Conservation (phyloP, 2,113 vertebrate genomes). For the Neopipo cinnamomea region DNA sequence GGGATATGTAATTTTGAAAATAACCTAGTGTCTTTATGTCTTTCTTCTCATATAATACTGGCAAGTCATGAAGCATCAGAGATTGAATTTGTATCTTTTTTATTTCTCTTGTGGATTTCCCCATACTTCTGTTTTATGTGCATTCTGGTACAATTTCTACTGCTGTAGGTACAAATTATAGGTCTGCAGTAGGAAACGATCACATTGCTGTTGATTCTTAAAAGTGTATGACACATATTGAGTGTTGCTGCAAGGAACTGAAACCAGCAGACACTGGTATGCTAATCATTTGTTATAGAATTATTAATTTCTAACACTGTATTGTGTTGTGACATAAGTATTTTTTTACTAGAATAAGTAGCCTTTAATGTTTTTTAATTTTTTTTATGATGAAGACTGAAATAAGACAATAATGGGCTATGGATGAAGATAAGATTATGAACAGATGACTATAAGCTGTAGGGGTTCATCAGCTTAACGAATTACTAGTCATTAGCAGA, state of each 20-base stretch:
- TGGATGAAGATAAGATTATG: constrained; percentile 1
- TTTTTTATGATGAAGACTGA: background rate
- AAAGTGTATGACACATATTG: background rate
- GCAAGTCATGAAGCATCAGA: background rate
- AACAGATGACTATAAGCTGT: background rate
- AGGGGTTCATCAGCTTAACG: constrained; percentile 21
- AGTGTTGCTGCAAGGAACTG: background rate
- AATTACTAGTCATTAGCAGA: constrained; percentile 41
- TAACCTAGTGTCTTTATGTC: background rate
- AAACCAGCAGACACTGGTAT: background rate
- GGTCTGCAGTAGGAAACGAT: background rate
- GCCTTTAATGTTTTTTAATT: background rate
- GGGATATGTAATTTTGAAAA: background rate
- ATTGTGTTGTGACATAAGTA: background rate
- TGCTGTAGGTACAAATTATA: background rate
- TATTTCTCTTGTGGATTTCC: background rate
- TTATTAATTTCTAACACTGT: background rate
- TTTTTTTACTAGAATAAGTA: background rate
- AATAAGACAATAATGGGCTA: background rate
- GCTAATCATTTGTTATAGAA: background rate
- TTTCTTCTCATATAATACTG: background rate
- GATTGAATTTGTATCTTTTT: background rate
- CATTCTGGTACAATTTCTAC: background rate
- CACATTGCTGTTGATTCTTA: background rate
- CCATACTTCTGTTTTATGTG: background rate